A percentile compares a stretch with the other conserved stretches of the same genome.
phyloP scores from a whole-genome alignment of 1,140 invertebrate genomes.

The Procambarus clarkii region DNA sequence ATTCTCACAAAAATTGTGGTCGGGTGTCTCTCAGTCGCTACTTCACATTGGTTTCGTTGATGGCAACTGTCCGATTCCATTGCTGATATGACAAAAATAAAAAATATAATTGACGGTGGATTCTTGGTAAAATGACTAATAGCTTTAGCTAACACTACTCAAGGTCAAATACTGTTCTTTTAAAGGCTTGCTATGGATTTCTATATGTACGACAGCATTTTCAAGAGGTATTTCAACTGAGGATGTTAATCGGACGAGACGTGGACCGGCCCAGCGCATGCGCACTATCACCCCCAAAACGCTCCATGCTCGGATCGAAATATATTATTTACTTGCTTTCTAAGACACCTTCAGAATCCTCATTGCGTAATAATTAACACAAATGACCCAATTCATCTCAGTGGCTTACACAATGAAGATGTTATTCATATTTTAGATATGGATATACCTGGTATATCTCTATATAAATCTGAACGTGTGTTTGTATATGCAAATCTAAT shows the following conservation, averaged over 20 bases:
- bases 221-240: no score
- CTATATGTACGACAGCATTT: no score
- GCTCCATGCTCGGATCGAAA: conserved; percentile 48
- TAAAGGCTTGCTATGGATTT: no score
- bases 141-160: neutral
- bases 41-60: conserved; percentile 49
- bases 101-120: neutral
- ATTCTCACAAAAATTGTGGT: conserved; percentile 19
- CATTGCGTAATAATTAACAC: neutral
- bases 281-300: conserved; percentile 12
- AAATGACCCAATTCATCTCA: neutral
- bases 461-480: neutral
- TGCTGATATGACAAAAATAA: neutral
- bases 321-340: conserved; percentile 24
- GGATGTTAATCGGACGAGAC: conserved; percentile 18
- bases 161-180: no score
- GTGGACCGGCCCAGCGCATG: conserved; percentile 47
- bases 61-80: conserved; percentile 48
- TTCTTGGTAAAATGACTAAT: neutral
- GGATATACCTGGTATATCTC: neutral
- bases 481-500: neutral
- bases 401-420: no score
- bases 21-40: neutral
- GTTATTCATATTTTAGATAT: neutral
- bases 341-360: neutral